Base-by-base conservation (phyloP, 2,797 vertebrate species). In the Alcedo quadribrachys region DNA sequence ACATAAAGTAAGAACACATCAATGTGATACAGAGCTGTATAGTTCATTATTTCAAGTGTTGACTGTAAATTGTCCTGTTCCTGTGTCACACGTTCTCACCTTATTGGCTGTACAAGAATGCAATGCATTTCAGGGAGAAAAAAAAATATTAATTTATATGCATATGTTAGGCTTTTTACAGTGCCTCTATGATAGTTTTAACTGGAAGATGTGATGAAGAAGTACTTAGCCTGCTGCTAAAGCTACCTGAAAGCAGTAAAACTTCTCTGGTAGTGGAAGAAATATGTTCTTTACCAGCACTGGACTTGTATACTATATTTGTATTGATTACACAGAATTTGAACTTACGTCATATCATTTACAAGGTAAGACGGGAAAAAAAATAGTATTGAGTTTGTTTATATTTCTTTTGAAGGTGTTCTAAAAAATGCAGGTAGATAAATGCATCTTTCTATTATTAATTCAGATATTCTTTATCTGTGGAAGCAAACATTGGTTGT, bases 181-280 rank as follows among this genome's bases (percentile, higher is more conserved):
- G 92, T 33, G 87, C 71, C 30, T 87, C 96, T 30, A 30, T 71
- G 2, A 12, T 67, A 42, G 87, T 78, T 18, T 63, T 97, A 81
- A 81, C 81, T n/a, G 96, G 95, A 81, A 95, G 85, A 27, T 98
- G 97, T 51, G 92, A 97, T n/a, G 70, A 73, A 58, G 95, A 97
- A 33, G 2, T 79, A 12, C 91, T 98, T 61, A 60, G 20, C 19
- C 90, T 96, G n/a, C 66, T 97, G 81, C 87, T 98, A 87, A 94
- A 68, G 1, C 76, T 97, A 54, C 95, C 97, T 2, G 43, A 82
- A 82, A 93, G 55, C 18, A 81, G 13, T 4, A 79, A 25, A 37
- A 87, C 93, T n/a, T 32, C 77, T 13, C 7, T 70, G 16, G 81
- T 50, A 4, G 46, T 12, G 5, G 62, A 74, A 81, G 97, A 98